Evolutionary conservation across 2,113 vertebrate species (phyloP), one percentile per base, ranked within the genome.

Genomic region (Bombycilla garrulus): DNA sequence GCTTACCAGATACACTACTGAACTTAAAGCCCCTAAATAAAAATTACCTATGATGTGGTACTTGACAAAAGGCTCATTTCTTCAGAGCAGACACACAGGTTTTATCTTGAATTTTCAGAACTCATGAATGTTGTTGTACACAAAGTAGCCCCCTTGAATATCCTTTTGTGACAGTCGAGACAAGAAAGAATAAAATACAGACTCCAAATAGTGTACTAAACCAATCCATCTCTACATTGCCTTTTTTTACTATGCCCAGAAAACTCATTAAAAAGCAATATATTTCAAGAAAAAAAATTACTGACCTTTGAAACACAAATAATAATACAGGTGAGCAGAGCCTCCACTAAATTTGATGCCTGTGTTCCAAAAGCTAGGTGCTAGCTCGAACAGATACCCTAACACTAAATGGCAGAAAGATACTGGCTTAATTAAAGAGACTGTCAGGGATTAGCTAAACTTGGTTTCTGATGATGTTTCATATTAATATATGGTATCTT

Each of bases 51-150:
- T 66, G 28, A 45, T 35, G 60, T 23, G 7, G 35, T 23, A 64
- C 19, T 80, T 57, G 53, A 64, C 66, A 87, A 14, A 57, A 92
- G 86, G 61, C 64, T 90, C 69, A 57, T 28, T 77, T 69, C 51
- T 93, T 95, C 29, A 69, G 57, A 66, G 57, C 7, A 86, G 86
- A 88, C 51, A 95, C 24, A 77, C 48, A 80, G 20, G 48, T 61
- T 71, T 89, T 95, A 90, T 65, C 38, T 48, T 92, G 36, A 79
- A 91, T 73, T 91, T 90, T 94, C 38, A 66, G 29, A 82, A 64
- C 25, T 95, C 14, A 4, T 70, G 15, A 91, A 64, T 73, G 70
- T 35, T 72, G 38, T 54, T 95, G 77, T 60, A 69, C 40, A 78
- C 85, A 61, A 64, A 50, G 47, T 57, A 72, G 5, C 45, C 40